phyloP scores from a whole-genome alignment of 1,140 invertebrate species.

The Zelostemma sp. region DNA sequence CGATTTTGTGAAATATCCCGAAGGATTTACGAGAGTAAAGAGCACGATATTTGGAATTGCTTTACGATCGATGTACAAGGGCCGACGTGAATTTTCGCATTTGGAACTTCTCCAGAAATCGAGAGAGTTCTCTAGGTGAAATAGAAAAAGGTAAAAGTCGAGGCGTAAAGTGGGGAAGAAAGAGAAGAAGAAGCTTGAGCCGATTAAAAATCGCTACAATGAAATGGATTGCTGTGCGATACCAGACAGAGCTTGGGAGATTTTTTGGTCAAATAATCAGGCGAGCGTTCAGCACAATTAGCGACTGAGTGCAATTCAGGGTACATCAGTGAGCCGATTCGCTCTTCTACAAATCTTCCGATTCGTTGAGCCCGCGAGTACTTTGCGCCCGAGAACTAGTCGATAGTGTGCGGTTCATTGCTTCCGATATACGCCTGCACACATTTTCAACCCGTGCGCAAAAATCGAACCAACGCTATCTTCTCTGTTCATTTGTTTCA shows the following conservation, averaged over 20 bases:
- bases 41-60: constrained; percentile 36
- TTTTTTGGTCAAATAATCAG: constrained; percentile 53
- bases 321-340: constrained; percentile 31
- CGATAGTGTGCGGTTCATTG: constrained; percentile 37
- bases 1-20: constrained; percentile 22
- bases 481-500: background rate
- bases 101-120: constrained; percentile 42
- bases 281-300: constrained; percentile 49
- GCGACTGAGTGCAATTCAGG: constrained; percentile 32
- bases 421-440: constrained; percentile 28
- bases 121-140: constrained; percentile 3
- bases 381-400: constrained; percentile 41
- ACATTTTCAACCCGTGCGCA: constrained; percentile 18
- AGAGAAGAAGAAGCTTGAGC: constrained; percentile 28
- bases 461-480: background rate
- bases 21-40: constrained; percentile 40
- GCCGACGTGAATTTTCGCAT: constrained; percentile 40
- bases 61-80: constrained; percentile 45
- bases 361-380: constrained; percentile 40
- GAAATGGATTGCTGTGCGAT: constrained; percentile 35
- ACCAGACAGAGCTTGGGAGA: constrained; percentile 27
- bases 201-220: constrained; percentile 52
- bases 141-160: background rate
- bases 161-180: constrained; percentile 19
- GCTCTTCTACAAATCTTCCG: constrained; percentile 42